Base-by-base conservation (phyloP, 2,888 invertebrate genomes). In the Lochmaea capreae region DNA sequence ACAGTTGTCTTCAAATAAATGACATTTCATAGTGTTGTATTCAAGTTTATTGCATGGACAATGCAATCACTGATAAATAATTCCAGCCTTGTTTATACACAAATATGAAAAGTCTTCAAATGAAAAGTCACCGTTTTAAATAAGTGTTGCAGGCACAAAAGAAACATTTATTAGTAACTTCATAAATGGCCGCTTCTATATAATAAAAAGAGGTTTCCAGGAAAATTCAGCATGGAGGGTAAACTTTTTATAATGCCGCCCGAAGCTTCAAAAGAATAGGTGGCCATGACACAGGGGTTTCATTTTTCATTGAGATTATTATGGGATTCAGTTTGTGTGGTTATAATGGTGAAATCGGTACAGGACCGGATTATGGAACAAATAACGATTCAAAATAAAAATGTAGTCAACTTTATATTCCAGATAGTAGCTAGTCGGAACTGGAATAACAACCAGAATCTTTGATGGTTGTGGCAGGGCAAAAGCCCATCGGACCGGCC, bases 201-300 rank as follows among this genome's bases (percentile, higher is more conserved):
- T 54, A 42, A 16, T 26, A 39, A 57, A 67, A 54, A 57, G 22
- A 54, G 52, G 33, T 66, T 57, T 42, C 67, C 68, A 57, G 49
- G 68, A 69, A 62, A 69, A 71, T 67, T 61, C 65, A 77, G 73
- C 85, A 69, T 54, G 39, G 67, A 54, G 16, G 67, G 1, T 39
- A 52, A 12, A 67, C 42, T 69, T 69, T 69, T 52, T 39, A 69
- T 69, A 62, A 58, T 22, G 22, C 52, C 33, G 18, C 33, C 26
- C 42, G 57, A 70, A 54, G 63, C 62, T 52, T 57, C 63, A 70
- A 70, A 54, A 63, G 54, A n/a, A 42, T 49, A 54, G 70, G 42
- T 63, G 43, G 70, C 70, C 63, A 57, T 70, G 70, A 70, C 70
- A 57, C 54, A 54, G 39, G 46, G 22, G 63, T 63, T 70, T 57